A percentile compares a stretch with the other conserved stretches of the same genome.
Evolutionary conservation across 2,888 invertebrate genomes (phyloP).

Genomic region (Achlya flavicornis): DNA sequence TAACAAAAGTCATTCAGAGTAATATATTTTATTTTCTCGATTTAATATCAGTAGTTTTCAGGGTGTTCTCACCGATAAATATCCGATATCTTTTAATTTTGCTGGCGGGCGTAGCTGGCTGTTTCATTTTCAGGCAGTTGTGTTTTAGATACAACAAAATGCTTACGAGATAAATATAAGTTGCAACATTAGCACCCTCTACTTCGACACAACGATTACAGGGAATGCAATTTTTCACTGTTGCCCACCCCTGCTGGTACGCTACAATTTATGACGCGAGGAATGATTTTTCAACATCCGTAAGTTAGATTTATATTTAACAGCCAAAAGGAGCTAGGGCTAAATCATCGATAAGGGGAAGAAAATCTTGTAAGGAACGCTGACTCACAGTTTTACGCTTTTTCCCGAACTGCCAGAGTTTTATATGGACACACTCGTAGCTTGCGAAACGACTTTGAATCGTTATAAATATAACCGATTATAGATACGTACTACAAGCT

Average conservation of each 20-base stretch:
- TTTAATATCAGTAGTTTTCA: background rate
- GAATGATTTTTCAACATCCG: slow-evolving; percentile 80
- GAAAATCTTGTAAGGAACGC: slow-evolving; percentile 44
- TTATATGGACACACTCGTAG: slow-evolving; percentile 13
- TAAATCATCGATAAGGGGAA: slow-evolving; percentile 59
- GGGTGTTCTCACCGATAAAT: slow-evolving; percentile 14
- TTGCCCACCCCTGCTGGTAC: slow-evolving; percentile 66
- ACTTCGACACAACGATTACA: slow-evolving; percentile 72
- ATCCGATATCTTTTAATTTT: slow-evolving; percentile 47
- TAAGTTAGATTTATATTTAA: slow-evolving; percentile 77
- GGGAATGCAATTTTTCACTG: slow-evolving; percentile 78
- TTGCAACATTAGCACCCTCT: slow-evolving; percentile 78
- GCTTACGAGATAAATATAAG: slow-evolving; percentile 73
- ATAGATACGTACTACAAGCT: background rate
- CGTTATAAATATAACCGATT: background rate
- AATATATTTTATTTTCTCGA: background rate
- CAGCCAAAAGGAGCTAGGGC: slow-evolving; percentile 61
- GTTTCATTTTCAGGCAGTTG: slow-evolving; percentile 52
- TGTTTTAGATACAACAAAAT: slow-evolving; percentile 69
- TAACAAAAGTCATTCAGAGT: slow-evolving; percentile 6
- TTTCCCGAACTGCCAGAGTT: slow-evolving; percentile 18
- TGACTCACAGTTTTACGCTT: slow-evolving; percentile 45
- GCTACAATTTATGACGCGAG: slow-evolving; percentile 75
- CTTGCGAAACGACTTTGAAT: background rate
- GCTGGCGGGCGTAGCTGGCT: slow-evolving; percentile 22